Evolutionary conservation across 2,888 invertebrate species (phyloP).

Genomic region (Clusia tigrina): DNA sequence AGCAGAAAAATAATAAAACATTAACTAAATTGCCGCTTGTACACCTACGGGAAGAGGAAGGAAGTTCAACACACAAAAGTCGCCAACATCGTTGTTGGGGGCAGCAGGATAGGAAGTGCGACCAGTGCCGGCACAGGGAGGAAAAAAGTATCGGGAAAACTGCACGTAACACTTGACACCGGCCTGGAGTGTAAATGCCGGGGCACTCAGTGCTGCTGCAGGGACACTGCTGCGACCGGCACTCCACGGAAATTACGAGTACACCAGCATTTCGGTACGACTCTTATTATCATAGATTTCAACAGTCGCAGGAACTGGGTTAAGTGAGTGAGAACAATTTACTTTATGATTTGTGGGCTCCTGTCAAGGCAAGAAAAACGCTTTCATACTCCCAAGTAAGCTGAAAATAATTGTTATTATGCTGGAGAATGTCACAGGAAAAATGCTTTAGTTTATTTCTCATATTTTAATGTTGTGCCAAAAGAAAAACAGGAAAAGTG

Average conservation of each 20-base stretch:
- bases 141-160: slow-evolving; percentile 8
- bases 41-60: slow-evolving; percentile 24
- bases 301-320: slow-evolving; percentile 20
- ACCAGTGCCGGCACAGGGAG: background rate
- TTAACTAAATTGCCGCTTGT: slow-evolving; percentile 55
- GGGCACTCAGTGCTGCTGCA: slow-evolving; percentile 5
- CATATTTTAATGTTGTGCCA: too few species aligned
- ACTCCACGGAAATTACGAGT: background rate
- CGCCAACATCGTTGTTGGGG: slow-evolving; percentile 18
- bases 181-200: slow-evolving; percentile 2
- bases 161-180: background rate
- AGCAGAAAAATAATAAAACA: slow-evolving; percentile 53
- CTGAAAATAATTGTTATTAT: slow-evolving; percentile 12
- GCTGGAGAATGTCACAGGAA: background rate
- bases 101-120: slow-evolving; percentile 31
- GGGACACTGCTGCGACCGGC: background rate
- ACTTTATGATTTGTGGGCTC: background rate
- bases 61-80: slow-evolving; percentile 22
- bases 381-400: slow-evolving; percentile 9
- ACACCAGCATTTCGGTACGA: too few species aligned
- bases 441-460: too few species aligned
- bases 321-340: slow-evolving; percentile 12
- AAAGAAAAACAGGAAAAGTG: too few species aligned
- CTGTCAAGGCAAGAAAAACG: background rate
- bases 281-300: slow-evolving; percentile 11